Evolutionary conservation across 2,113 vertebrate species (phyloP), one percentile per base, ranked within the genome.

Genomic region (Saccopteryx bilineata): DNA sequence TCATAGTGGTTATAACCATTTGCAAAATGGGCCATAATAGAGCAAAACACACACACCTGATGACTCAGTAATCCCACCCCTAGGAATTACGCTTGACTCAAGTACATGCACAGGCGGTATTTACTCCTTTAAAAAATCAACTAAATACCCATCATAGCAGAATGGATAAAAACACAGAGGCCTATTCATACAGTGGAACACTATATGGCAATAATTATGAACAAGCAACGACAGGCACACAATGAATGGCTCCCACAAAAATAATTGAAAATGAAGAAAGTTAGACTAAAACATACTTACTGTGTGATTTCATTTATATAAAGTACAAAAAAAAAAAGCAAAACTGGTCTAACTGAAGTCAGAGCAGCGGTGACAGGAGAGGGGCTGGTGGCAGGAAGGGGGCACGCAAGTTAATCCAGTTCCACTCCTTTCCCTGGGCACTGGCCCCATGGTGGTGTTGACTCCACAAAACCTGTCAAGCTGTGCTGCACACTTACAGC

Each of bases 191-290:
- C 9, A 5, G 15, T 21, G 50, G 80, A 86, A 48, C 46, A 86
- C 33, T 63, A 69, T 0, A 65, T 17, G 83, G 11, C 33, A 61
- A 50, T 9, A 18, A 23, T 33, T 31, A 69, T 1, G 50, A 90
- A 69, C 50, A 82, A 61, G 61, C 14, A 56, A 63, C 18, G 74
- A 71, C 15, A 78, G 66, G 31, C 39, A 50, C 18, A 56, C 26
- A 9, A 66, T 23, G 26, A 71, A 76, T 52, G 33, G 50, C 71
- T 82, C 61, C 65, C 26, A 94, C 46, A 71, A 46, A 63, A 48
- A 82, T 82, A 63, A 63, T 28, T 82, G 28, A 82, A 82, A 52
- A 61, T 61, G 11, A 79, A 78, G 21, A 93, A 85, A 72, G 50
- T 39, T 81, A 80, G 24, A 84, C 13, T 9, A 46, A 63, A 84